Percentiles rank a stretch among this genome's conserved stretches.
phyloP scores from a whole-genome alignment of 1,140 invertebrate genomes.

The Heterodera carotae region DNA sequence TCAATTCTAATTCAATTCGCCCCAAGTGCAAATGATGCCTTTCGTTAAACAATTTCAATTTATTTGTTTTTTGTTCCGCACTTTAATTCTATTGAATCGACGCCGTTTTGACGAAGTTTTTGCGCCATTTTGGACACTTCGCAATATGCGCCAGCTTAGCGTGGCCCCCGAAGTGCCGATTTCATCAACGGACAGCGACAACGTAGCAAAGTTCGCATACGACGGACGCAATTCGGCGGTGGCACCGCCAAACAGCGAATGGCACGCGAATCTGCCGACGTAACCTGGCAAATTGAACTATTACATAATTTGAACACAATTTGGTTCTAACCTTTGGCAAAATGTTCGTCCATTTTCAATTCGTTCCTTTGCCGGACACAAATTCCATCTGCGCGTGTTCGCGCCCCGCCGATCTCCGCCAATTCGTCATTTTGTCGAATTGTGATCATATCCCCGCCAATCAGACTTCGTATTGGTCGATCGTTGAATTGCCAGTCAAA shows the following conservation, averaged over 20 bases:
- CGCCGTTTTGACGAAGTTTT: not conserved
- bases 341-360: conserved; percentile 18
- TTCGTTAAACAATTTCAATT: too few relatives aligned
- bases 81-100: not conserved
- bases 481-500: conserved; percentile 55
- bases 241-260: conserved; percentile 51
- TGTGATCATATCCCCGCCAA: not conserved
- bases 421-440: conserved; percentile 8
- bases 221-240: conserved; percentile 36
- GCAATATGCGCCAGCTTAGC: conserved; percentile 17
- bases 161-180: not conserved
- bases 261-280: conserved; percentile 50
- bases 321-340: conserved; percentile 13
- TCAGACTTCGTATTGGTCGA: conserved; percentile 23
- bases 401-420: not conserved
- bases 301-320: too few relatives aligned
- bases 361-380: conserved; percentile 9
- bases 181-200: conserved; percentile 1
- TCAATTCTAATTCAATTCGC: too few relatives aligned
- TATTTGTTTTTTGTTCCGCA: not conserved
- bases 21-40: too few relatives aligned
- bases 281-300: conserved; percentile 27
- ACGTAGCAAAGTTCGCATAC: not conserved
- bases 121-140: not conserved
- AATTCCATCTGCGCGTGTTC: too few relatives aligned